Evolutionary conservation across 1,140 invertebrate species (phyloP).

Genomic region (Microplitis demolitor): DNA sequence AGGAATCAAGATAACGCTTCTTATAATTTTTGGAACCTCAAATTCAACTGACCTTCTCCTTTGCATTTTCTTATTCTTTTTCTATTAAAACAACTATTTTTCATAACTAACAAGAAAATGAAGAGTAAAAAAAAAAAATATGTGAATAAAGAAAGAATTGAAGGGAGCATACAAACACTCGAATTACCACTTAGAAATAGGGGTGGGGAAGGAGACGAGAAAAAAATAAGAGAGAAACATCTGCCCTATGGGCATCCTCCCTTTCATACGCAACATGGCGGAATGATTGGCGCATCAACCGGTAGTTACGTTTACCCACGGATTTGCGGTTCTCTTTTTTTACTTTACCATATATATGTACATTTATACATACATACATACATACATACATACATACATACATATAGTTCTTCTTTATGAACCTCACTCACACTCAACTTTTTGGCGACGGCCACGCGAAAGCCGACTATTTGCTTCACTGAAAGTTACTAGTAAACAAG

Average conservation of each 20-base stretch:
- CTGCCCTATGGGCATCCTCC: constrained; percentile 45
- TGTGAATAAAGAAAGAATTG: background rate
- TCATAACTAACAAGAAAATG: background rate
- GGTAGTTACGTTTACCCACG: constrained; percentile 56
- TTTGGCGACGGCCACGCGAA: background rate
- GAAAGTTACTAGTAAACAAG: no score
- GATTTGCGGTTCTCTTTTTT: constrained; percentile 60
- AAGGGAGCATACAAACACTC: constrained; percentile 46
- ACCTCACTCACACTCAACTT: background rate
- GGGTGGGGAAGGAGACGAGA: background rate
- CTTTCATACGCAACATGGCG: constrained; percentile 56
- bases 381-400: background rate
- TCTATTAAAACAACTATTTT: no score
- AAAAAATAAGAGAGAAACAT: constrained; percentile 48
- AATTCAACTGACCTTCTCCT: no score
- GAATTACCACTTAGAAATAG: constrained; percentile 40
- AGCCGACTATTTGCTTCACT: background rate
- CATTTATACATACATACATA: constrained; percentile 16
- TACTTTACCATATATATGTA: constrained; percentile 5
- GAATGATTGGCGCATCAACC: constrained; percentile 61
- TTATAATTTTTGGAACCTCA: constrained; percentile 39
- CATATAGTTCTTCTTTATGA: background rate
- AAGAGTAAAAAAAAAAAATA: background rate
- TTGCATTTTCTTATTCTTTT: no score
- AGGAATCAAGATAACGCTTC: constrained; percentile 43